phyloP scores from a whole-genome alignment of 1,140 invertebrate species.

The Trichogramma pretiosum region DNA sequence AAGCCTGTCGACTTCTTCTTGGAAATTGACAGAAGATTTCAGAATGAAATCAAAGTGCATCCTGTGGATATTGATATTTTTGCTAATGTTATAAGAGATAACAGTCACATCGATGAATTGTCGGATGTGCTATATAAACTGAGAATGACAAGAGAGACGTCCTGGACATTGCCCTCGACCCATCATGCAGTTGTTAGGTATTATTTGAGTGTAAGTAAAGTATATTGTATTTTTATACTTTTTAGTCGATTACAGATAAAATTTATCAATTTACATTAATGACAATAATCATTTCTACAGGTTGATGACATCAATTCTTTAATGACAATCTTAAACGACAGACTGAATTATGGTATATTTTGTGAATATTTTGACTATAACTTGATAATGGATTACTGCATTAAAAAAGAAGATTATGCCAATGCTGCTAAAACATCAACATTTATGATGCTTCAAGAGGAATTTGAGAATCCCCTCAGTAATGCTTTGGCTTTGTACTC shows the following conservation, averaged over 20 bases:
- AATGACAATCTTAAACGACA: constrained; percentile 64
- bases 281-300: neutral
- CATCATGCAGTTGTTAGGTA: constrained; percentile 68
- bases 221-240: constrained; percentile 6
- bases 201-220: constrained; percentile 52
- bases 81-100: constrained; percentile 51
- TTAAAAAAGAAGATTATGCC: constrained; percentile 59
- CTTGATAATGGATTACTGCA: constrained; percentile 71
- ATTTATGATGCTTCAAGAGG: constrained; percentile 84
- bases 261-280: neutral
- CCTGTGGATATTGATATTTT: constrained; percentile 69
- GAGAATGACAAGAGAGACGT: constrained; percentile 57
- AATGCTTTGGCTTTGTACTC: constrained; percentile 63
- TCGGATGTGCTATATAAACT: constrained; percentile 61
- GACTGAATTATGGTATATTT: constrained; percentile 83
- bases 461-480: constrained; percentile 63
- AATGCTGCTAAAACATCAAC: constrained; percentile 69
- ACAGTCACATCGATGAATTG: constrained; percentile 53
- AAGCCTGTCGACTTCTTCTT: constrained; percentile 54
- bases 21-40: constrained; percentile 53
- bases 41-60: constrained; percentile 47
- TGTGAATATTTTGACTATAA: constrained; percentile 71
- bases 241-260: neutral
- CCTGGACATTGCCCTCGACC: constrained; percentile 66
- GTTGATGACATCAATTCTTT: constrained; percentile 48